Evolutionary conservation across 1,140 invertebrate species (phyloP), one percentile per base, ranked within the genome.

Genomic region (Gryon sp.): DNA sequence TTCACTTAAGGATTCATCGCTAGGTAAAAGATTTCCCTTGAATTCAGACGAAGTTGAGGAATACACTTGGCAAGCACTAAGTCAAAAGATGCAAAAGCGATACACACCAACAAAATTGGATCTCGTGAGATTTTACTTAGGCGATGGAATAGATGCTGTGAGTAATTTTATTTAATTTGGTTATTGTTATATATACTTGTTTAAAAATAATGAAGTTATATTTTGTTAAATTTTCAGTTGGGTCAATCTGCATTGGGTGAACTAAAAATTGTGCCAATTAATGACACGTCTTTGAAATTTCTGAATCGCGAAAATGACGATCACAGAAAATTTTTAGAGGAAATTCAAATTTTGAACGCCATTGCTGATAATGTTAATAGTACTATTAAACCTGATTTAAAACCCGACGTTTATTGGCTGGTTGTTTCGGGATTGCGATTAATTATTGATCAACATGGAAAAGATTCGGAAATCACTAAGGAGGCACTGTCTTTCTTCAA

Each of bases 341-440:
- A 94, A 84, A 83, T 94, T 12, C 90, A 91, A 73, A 84, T 91
- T 28, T 86, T 94, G 8, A 90, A 91, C 80, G 89, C 89, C 41
- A 90, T 93, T 43, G 90, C 90, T 59, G 87, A 90, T 24, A 92
- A 92, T 82, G 90, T 92, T 53, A 81, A 76, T 34, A 89, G 90
- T 45, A 89, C 81, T 0, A 82, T 92, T 16, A 85, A 83, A 41
- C 75, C 87, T 26, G 91, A 93, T 79, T 89, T 89, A 36, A 86
- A 91, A 41, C 87, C 92, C 36, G 92, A 93, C 84, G 90, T 93
- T 74, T 93, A 91, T 81, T 93, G 92, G 91, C 87, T 94, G 48
- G 90, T 91, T 63, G 87, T 93, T 22, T 88, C 89, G 16, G 90
- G 91, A 11, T 84, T 94, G 4, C 91, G 91, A 76, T 84, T 91